Evolutionary conservation across 2,113 vertebrate species (phyloP), one percentile per base, ranked within the genome.

Genomic region (Nothocercus julius): DNA sequence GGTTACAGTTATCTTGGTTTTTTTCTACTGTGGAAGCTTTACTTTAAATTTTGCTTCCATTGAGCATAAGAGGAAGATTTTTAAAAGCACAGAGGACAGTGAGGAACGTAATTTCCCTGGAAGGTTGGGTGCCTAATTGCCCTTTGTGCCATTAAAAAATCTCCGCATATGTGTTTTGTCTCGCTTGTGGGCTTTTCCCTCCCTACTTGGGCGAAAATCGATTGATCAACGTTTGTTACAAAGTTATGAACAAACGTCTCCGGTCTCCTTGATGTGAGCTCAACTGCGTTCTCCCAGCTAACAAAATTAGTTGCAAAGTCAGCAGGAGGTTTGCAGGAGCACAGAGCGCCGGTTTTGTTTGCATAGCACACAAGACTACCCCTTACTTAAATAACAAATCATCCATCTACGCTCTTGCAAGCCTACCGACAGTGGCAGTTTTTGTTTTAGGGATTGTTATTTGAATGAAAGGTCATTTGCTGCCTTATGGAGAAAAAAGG

Each of bases 201-300:
- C 88, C 82, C 28, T 45, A 22, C 21, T 3, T 1, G 0, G 64
- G 40, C 51, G 11, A 74, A 82, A 93, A 94, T 77, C 34, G 8
- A 95, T 96, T 96, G 96, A 96, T 95, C 96, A 95, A 53, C 88
- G 96, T 88, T 97, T 89, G 94, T 75, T 47, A 69, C 76, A 77
- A 90, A 95, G 93, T 92, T 94, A 92, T 47, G 94, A 97, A 92
- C 93, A 95, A 97, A 93, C 4, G 44, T 79, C 82, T 68, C 76
- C 0, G 32, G 68, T 75, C 93, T 91, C 83, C 40, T 47, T 80
- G 95, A 95, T 92, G 94, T 94, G 73, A 59, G 85, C 45, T 2
- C 86, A 83, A 85, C 63, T 49, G 83, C 76, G 91, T 63, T 95
- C 93, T 96, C 73, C 93, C 62, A 7, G 40, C 81, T 80, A 36